Percentiles rank a stretch among this genome's conserved stretches.
Evolutionary conservation across 2,797 vertebrate species (phyloP).

Genomic region (Anniella stebbinsi): DNA sequence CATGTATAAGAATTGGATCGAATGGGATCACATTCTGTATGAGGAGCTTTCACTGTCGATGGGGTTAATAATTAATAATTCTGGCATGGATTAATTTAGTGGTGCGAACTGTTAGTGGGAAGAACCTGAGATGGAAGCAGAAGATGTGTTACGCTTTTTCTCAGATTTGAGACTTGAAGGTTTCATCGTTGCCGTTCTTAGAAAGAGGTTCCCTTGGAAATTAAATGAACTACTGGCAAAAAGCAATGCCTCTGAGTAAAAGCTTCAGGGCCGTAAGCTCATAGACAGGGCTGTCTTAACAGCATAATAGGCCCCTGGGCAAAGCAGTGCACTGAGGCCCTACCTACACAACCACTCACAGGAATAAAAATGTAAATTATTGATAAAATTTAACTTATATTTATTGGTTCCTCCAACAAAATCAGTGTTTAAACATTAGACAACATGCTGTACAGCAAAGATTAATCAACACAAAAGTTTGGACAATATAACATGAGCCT

Average conservation of each 20-base stretch:
- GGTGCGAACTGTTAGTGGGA: background rate
- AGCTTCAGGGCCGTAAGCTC: background rate
- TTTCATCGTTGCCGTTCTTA: background rate
- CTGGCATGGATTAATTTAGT: background rate
- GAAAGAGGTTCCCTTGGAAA: background rate
- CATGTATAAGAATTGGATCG: background rate
- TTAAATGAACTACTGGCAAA: background rate
- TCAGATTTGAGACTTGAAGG: background rate
- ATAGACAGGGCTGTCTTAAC: no score
- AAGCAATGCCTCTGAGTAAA: rapidly evolving
- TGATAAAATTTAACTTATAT: no score
- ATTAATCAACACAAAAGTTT: no score
- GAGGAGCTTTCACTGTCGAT: background rate
- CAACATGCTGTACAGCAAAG: no score
- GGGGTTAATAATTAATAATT: background rate
- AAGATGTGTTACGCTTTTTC: background rate
- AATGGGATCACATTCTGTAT: background rate
- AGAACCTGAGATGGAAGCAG: background rate
- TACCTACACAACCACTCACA: no score
- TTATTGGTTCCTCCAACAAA: no score
- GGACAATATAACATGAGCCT: no score
- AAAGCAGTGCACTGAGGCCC: no score
- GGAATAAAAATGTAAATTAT: no score
- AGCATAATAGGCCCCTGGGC: no score
- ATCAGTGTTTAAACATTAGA: no score